Percentiles rank a stretch among this genome's conserved stretches.
These are phyloP conservation scores for Equus przewalskii DNA, from an alignment of 2,113 vertebrate species.

Conservation along the genomic window DNA sequence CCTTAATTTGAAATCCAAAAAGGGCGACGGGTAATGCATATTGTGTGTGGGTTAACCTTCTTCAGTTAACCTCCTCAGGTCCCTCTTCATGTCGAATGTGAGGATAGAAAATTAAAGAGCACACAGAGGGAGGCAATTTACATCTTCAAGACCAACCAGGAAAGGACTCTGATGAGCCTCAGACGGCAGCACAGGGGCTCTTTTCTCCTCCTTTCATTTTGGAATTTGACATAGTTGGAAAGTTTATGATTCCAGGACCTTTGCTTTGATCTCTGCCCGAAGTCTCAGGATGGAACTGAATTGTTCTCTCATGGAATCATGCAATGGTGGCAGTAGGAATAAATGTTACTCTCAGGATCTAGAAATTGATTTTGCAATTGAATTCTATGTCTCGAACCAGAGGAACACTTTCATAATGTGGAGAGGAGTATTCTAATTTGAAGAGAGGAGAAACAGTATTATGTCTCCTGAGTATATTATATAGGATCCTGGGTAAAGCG, in stretches of 20 bases:
- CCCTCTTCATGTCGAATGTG: slow-evolving; percentile 4
- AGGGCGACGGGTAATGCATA: slow-evolving; percentile 80
- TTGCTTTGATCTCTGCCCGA: neutral
- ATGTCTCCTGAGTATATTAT: neutral
- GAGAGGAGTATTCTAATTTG: neutral
- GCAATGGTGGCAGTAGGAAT: neutral
- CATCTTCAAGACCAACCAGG: neutral
- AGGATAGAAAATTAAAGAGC: slow-evolving; percentile 67
- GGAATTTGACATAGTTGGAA: slow-evolving; percentile 4
- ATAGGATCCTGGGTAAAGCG: neutral
- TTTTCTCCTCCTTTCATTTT: neutral
- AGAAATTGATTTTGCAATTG: slow-evolving; percentile 4
- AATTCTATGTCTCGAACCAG: neutral
- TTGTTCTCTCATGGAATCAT: neutral
- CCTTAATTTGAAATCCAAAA: slow-evolving; percentile 86
- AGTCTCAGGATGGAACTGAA: neutral
- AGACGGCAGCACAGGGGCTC: neutral
- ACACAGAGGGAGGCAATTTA: slow-evolving; percentile 14
- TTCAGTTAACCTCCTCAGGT: slow-evolving; percentile 70
- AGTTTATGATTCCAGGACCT: neutral
- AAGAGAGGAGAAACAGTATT: neutral
- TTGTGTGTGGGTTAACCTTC: slow-evolving; percentile 67
- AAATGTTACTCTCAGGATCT: neutral
- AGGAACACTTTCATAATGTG: neutral
- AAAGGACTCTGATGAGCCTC: neutral